Evolutionary conservation across 2,888 invertebrate genomes (phyloP), one percentile per base, ranked within the genome.

Genomic region (Drosophila neoperkinsi): DNA sequence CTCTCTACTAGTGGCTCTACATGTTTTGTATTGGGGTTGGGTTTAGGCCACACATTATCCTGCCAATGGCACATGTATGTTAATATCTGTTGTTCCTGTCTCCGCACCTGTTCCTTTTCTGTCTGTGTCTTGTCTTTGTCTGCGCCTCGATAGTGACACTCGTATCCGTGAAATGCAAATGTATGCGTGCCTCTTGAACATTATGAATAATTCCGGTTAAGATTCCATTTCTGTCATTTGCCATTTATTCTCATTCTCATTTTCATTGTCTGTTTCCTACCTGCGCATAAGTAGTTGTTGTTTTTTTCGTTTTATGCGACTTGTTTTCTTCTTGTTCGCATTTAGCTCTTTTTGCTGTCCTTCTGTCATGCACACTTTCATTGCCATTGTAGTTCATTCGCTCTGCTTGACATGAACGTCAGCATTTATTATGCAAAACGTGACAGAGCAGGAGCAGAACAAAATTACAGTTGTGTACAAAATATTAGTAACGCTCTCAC

Each of bases 201-300:
- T 90, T 90, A 90, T 88, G 87, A 88, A 88, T 88, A 88, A 88
- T 88, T 88, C 89, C 84, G 82, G 81, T 72, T 80, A 88, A 84
- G 82, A 86, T 88, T 88, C 84, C 87, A 73, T 67, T 77, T 77
- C 73, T 72, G 75, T 72, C 88, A 83, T 87, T 88, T 81, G 74
- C 79, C 78, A 68, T 82, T 75, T 78, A 82, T 72, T 75, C 81
- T 68, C 71, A 73, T 81, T 73, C 81, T 59, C 69, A 64, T 70
- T 68, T 70, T 53, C 77, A 71, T 73, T 70, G 70, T 77, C 70
- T 74, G 67, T 46, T 55, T 50, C 31, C 53, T 55, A 31, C 56
- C 50, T 64, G 73, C 61, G 69, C 83, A 80, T 80, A 88, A 88
- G 86, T 83, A 83, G 60, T 64, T 57, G 81, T 79, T 81, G 80